Evolutionary conservation across 2,797 vertebrate genomes (phyloP).

Genomic region (Bradypodion ventrale): DNA sequence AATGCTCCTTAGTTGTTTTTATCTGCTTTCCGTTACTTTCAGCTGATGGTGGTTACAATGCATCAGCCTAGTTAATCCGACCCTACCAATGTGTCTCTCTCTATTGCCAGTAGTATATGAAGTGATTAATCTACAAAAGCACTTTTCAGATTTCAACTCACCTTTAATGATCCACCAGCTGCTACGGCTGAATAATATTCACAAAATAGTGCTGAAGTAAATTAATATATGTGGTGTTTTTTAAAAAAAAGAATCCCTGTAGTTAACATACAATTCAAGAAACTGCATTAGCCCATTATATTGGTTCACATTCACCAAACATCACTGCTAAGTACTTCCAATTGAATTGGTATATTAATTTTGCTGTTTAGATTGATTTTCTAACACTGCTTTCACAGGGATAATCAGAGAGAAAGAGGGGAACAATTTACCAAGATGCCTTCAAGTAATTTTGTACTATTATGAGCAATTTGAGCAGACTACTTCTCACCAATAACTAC

Average conservation of each 20-base stretch:
- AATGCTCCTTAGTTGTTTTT: neutral
- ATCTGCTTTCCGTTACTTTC: neutral
- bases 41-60: neutral
- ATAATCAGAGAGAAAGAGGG: constrained; percentile 46
- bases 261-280: constrained; percentile 37
- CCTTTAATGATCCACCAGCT: neutral
- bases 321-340: constrained; percentile 23
- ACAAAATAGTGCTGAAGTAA: constrained; percentile 22
- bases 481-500: constrained; percentile 42
- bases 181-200: constrained; percentile 17
- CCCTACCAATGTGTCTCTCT: neutral
- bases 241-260: neutral
- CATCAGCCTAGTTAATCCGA: neutral
- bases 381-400: constrained; percentile 38
- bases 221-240: neutral
- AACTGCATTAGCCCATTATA: neutral
- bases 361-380: constrained; percentile 55
- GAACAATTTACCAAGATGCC: constrained; percentile 29
- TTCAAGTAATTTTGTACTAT: constrained; percentile 54
- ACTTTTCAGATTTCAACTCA: neutral
- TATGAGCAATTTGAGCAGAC: constrained; percentile 44
- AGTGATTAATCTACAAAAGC: neutral
- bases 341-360: constrained; percentile 53
- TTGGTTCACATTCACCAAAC: constrained; percentile 29
- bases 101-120: neutral